Evolutionary conservation across 2,113 vertebrate genomes (phyloP), one percentile per base, ranked within the genome.

Genomic region (Odocoileus hemionus): DNA sequence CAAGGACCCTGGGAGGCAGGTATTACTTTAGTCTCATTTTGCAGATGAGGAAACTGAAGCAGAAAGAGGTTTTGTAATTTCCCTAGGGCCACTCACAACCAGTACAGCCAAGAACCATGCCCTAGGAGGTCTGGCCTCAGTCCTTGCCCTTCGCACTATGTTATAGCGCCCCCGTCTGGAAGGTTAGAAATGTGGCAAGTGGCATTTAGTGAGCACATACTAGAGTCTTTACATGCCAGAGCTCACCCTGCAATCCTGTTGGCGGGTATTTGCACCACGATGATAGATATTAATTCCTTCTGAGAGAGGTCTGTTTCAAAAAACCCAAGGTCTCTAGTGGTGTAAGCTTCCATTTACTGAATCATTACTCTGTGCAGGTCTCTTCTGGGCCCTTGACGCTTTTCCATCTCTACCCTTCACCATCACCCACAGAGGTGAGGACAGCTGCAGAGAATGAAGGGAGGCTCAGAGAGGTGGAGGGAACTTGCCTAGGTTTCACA

Each of bases 241-340:
- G 45, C 36, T 86, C 23, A 5, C 12, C 7, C 3, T 2, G 21
- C 3, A 2, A 10, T 67, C 17, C 61, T 28, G 10, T 30, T 7
- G 28, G 26, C 0, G 0, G 21, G 6, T 10, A 23, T 25, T 13
- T 33, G 30, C 6, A 26, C 4, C 36, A 1, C 25, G 0, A 5
- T 1, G 6, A 47, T 28, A 17, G n/a, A 28, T 54, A 15, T 0
- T 19, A 19, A 45, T 39, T 67, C 47, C 60, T 45, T 89, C 47
- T 39, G 14, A 15, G 6, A 15, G 0, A 16, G 15, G 14, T 67
- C 45, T 36, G 5, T 28, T 80, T 39, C 82, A 23, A 60, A 54
- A 78, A 26, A n/a, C 39, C n/a, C 39, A 28, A 12, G 26, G 2
- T n/a, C 19, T 55, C 55, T 33, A 23, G 30, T 25, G 36, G 3